Base-by-base conservation (phyloP, 2,888 invertebrate genomes). In the Lamellibrachia columna region DNA sequence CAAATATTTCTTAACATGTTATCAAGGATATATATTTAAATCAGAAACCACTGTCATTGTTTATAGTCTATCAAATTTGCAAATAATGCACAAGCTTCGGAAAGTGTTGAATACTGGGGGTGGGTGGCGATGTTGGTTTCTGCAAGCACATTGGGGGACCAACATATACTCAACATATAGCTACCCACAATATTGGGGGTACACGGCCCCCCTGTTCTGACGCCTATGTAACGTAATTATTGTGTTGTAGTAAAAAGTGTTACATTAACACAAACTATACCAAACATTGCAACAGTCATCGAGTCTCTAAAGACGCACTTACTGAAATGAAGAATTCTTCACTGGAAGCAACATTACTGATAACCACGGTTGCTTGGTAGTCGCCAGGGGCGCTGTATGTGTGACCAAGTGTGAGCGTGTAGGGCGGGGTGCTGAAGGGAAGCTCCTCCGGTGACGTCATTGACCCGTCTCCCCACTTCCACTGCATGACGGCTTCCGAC, bases 341-440 rank as follows among this genome's bases (percentile, higher is more conserved):
- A 6, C 93, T 92, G 0, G 95, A 95, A 7, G 95, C 95, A 53
- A 94, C 93, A 91, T 95, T 96, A 52, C 91, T 93, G 53, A 96
- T 93, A 7, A 93, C 94, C n/a, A 95, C 90, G 1, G 92, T 94
- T 1, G 95, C 94, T 1, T 91, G 75, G 92, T 95, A 95, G 75
- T 94, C 93, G 4, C 95, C 95, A 91, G 94, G 94, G 1, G 8
- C 55, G 0, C 93, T 75, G 92, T 95, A 95, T 0, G 92, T 92
- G 91, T 95, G 93, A 7, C 9, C 22, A 11, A 93, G 53, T 6
- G 58, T 90, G 40, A 93, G 28, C n/a, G 75, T 22, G 75, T 92
- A 93, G n/a, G 90, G 91, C n/a, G 92, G 90, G 91, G 91, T 52
- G 11, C 90, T 28, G 90, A 93, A 93, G 8, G 93, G 9, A 3